Conservation (phyloP, 2,888 invertebrate genomes). For the Melipona bicolor region DNA sequence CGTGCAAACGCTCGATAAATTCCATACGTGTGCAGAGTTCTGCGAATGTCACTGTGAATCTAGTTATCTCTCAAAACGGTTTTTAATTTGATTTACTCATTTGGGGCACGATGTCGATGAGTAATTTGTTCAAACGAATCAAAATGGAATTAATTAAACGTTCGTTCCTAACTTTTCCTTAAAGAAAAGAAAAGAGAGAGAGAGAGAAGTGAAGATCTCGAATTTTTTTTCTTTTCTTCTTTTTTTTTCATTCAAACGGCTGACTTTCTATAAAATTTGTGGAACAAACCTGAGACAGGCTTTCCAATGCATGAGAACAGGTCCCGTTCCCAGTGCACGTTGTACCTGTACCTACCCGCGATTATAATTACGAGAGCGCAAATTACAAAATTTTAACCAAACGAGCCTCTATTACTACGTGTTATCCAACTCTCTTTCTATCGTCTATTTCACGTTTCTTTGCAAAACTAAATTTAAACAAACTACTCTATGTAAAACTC, state of each 20-base stretch:
- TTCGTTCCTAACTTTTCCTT: background rate
- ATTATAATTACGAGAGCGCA: slow-evolving; percentile 39
- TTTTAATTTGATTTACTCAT: no score
- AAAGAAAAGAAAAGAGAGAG: background rate
- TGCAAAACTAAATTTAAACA: no score
- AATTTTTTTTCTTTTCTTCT: background rate
- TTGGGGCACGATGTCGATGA: no score
- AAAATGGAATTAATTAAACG: background rate
- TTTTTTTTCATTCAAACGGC: no score
- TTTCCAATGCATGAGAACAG: slow-evolving; percentile 11
- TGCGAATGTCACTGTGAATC: no score
- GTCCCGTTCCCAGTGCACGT: slow-evolving; percentile 9
- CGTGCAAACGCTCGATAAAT: no score
- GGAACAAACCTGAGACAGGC: background rate
- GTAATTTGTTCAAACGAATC: background rate
- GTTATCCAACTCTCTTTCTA: slow-evolving; percentile 26
- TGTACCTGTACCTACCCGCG: slow-evolving; percentile 2
- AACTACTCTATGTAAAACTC: background rate
- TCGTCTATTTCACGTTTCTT: background rate
- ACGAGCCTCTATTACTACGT: background rate
- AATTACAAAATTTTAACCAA: slow-evolving; percentile 39
- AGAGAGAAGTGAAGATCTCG: background rate
- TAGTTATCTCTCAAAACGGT: no score
- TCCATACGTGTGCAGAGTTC: no score
- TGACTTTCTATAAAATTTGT: slow-evolving; percentile 33